phyloP scores from a whole-genome alignment of 2,797 vertebrate species.

The Choloepus didactylus region DNA sequence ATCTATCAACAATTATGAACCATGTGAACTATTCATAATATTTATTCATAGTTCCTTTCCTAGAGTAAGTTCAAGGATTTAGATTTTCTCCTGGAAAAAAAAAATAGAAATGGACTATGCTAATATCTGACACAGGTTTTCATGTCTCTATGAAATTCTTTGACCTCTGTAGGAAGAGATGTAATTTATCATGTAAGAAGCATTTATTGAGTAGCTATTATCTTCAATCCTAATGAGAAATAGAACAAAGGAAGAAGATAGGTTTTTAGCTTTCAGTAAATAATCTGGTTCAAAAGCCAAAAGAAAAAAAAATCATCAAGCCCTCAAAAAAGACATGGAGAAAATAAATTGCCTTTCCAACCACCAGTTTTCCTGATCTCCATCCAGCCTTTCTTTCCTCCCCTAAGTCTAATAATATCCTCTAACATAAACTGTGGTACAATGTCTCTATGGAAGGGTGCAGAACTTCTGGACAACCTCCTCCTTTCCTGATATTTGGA shows the following conservation, averaged over 20 bases:
- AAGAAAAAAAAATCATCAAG: neutral
- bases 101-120: neutral
- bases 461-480: neutral
- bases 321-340: neutral
- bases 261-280: neutral
- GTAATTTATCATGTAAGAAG: neutral
- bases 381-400: neutral
- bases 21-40: slow-evolving; percentile 40
- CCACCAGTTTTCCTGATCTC: neutral
- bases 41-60: slow-evolving; percentile 7
- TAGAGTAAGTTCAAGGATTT: slow-evolving; percentile 42
- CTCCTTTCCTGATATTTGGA: neutral
- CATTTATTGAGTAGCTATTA: neutral
- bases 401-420: neutral
- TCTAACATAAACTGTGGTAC: neutral
- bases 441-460: neutral
- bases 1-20: slow-evolving; percentile 50
- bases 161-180: neutral
- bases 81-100: neutral
- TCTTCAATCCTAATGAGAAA: slow-evolving; percentile 30
- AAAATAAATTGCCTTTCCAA: neutral
- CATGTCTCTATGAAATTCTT: neutral
- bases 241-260: neutral
- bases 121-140: neutral
- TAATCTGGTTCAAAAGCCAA: neutral